A percentile compares a stretch with the other conserved stretches of the same genome.
phyloP scores from a whole-genome alignment of 2,113 vertebrate species.

The Orientallactaga bullata region DNA sequence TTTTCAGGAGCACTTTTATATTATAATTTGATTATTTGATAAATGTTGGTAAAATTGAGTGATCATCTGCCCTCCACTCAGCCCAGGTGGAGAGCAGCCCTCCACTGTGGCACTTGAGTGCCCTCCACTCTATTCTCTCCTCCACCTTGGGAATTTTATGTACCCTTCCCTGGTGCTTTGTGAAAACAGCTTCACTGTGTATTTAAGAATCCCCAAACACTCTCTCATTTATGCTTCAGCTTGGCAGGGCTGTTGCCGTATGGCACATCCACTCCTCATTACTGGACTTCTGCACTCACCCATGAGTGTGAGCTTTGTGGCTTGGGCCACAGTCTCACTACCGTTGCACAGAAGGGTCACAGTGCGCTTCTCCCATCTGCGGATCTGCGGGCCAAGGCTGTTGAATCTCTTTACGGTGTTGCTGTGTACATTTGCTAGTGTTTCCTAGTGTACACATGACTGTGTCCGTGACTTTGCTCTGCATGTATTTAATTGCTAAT shows the following conservation, averaged over 20 bases:
- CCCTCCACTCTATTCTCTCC: accelerated
- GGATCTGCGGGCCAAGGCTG: neutral
- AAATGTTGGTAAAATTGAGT: neutral
- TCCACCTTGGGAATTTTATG: neutral
- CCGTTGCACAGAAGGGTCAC: accelerated
- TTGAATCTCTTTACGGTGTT: neutral
- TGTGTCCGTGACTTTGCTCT: neutral
- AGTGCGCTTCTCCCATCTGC: accelerated
- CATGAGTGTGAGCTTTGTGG: accelerated
- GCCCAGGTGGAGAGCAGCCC: no score
- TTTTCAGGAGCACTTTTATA: slow-evolving; percentile 2
- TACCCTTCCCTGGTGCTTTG: no score
- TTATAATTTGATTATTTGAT: neutral
- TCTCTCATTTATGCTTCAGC: neutral
- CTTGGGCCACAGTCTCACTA: neutral
- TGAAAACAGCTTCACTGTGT: neutral
- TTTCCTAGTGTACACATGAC: neutral
- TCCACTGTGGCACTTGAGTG: accelerated
- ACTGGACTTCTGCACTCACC: accelerated
- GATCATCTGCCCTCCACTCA: neutral
- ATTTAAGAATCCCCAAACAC: neutral
- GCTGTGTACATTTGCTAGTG: neutral
- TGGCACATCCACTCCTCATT: accelerated
- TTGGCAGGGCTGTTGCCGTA: accelerated
- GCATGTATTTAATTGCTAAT: neutral